Evolutionary conservation across 2,888 invertebrate species (phyloP).

Genomic region (Morpho achilles): DNA sequence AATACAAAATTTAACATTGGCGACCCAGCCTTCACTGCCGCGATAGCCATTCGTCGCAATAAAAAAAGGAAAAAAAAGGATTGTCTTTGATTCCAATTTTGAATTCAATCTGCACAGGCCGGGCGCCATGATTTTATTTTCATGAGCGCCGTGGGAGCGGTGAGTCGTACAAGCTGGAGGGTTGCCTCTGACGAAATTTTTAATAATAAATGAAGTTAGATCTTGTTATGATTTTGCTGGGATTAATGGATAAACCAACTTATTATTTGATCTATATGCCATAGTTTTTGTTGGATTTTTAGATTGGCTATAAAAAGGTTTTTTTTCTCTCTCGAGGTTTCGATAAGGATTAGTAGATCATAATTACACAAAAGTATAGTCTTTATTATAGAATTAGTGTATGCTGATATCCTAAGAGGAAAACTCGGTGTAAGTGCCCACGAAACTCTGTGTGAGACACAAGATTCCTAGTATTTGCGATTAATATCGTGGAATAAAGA

Average conservation of each 20-base stretch:
- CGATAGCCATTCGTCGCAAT: conserved; percentile 61
- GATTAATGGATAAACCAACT: conserved; percentile 36
- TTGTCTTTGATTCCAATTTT: conserved; percentile 76
- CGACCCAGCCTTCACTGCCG: conserved; percentile 48
- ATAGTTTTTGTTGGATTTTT: too few species aligned
- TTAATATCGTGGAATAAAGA: too few species aligned
- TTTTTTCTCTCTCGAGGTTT: too few species aligned
- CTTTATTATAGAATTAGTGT: too few species aligned
- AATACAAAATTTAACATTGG: conserved; percentile 66
- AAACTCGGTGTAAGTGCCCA: too few species aligned
- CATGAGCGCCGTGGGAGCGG: conserved; percentile 65
- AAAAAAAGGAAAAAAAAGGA: conserved; percentile 62
- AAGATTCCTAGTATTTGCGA: too few species aligned
- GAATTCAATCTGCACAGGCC: conserved; percentile 73
- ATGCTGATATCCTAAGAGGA: too few species aligned
- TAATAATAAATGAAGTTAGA: conserved; percentile 62
- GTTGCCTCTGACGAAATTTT: conserved; percentile 46
- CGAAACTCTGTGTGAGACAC: too few species aligned
- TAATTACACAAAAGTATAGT: too few species aligned
- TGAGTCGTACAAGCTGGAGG: conserved; percentile 31
- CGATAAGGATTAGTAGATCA: too few species aligned
- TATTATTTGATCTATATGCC: too few species aligned
- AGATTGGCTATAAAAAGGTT: too few species aligned
- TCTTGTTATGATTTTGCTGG: conserved; percentile 49
- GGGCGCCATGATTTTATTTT: conserved; percentile 76